Evolutionary conservation across 2,113 vertebrate genomes (phyloP), one percentile per base, ranked within the genome.

Genomic region (Pomatorhinus ruficollis): DNA sequence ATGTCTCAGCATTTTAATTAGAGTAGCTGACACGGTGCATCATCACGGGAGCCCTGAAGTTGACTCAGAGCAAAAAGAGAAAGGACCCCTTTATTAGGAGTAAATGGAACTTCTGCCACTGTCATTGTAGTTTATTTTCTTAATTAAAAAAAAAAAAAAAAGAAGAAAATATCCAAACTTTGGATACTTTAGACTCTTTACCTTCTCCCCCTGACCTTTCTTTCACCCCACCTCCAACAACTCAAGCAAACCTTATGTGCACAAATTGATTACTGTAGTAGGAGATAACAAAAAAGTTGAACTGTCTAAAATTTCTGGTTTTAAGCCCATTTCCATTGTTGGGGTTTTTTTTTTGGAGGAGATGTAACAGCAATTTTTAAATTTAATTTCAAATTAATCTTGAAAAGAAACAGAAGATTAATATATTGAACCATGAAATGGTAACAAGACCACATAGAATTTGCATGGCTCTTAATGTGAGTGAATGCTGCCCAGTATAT

Each of bases 191-290:
- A 42, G 24, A 40, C 10, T 50, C 11, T 70, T 42, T 35, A 30
- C 14, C 7, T 70, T 45, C 8, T 40, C 11, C 9, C 0, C 3
- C 10, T 5, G 0, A 30, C 15, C 28, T 28, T 50, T 44, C 11
- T 57, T 11, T 2, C 9, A 11, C 0, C 2, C 7, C 22, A 6
- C 12, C 9, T 56, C 22, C 5, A 44, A 3, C 22, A 64, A 3
- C 33, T 56, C 11, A 37, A 78, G 25, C 16, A 65, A 60, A 42
- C 10, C 31, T 40, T 25, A 27, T 66, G 9, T 71, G 28, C 20
- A 7, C 3, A 53, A 74, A 30, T 68, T 68, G 23, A 82, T 94
- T 79, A 15, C 59, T 89, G 33, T 57, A 86, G 18, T 12, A 64
- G 27, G 47, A 91, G 61, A 69, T 45, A 4, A 22, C 47, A 83